Evolutionary conservation across 2,113 vertebrate species (phyloP), one percentile per base, ranked within the genome.

Genomic region (Leuciscus idus): DNA sequence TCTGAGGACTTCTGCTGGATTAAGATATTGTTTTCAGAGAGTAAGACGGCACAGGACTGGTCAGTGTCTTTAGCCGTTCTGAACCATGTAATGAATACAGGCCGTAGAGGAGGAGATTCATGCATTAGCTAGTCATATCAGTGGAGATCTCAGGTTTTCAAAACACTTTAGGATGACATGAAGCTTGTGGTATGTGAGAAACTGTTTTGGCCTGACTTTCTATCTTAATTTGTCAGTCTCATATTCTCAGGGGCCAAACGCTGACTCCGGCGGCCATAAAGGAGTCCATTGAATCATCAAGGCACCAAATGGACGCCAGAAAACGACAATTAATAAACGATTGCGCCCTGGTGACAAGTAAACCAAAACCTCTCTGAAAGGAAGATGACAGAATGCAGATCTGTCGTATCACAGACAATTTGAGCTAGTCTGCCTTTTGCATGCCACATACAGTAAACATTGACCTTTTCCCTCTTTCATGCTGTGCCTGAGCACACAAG

Each of bases 101-200:
- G 85, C 76, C 50, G 7, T 39, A 39, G 64, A 75, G 74, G 76
- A 85, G 46, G 84, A 76, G 89, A 88, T 83, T 28, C 85, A 75
- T 88, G 52, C 88, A 89, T 89, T 85, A 86, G 86, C 86, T 84
- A 73, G 87, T 66, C 83, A 72, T 75, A 85, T 88, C 82, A 50
- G 11, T 33, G 81, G 72, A 74, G 66, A 89, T 87, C 82, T 79
- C 36, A 75, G 23, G 82, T 84, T 85, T 89, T 89, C 64, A 84
- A 74, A 89, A 88, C 57, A 81, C 23, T 78, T 81, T 83, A 30
- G 57, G 28, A 70, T 57, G 77, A 83, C 66, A 83, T 55, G 30
- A 83, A 73, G 68, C 82, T 84, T 73, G 82, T 26, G 82, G 82
- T 83, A 83, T 83, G 81, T 74, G 82, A 84, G 82, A 84, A 84